phyloP scores from a whole-genome alignment of 1,140 invertebrate genomes.

The Atta texana region DNA sequence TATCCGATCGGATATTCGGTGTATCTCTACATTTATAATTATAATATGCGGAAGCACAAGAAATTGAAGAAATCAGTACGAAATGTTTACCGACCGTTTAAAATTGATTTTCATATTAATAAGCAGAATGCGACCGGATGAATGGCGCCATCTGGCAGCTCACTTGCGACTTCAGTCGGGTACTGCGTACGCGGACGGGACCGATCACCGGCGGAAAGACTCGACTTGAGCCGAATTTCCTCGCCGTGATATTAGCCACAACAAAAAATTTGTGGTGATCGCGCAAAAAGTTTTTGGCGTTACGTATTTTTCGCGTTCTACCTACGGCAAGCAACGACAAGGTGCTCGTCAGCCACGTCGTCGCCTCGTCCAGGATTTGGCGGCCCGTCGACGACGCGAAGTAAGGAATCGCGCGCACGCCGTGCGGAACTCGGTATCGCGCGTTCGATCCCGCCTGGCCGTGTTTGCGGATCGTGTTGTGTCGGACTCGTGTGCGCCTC shows the following conservation, averaged over 20 bases:
- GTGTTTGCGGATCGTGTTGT: slow-evolving; percentile 68
- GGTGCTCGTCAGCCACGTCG: slow-evolving; percentile 33
- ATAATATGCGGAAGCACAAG: neutral
- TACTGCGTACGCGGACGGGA: slow-evolving; percentile 5
- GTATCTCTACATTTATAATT: neutral
- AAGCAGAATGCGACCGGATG: neutral
- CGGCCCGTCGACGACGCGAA: slow-evolving; percentile 29
- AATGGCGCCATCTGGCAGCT: slow-evolving; percentile 46
- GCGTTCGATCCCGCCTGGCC: slow-evolving; percentile 50
- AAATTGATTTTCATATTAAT: neutral
- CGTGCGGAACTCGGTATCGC: slow-evolving; percentile 9
- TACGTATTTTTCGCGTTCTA: slow-evolving; percentile 70
- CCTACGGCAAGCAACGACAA: slow-evolving; percentile 45
- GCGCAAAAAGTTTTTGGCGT: slow-evolving; percentile 79
- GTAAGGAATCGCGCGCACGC: slow-evolving; percentile 57
- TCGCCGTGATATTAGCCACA: slow-evolving; percentile 83
- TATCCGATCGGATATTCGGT: too few relatives aligned
- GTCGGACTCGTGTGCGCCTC: slow-evolving; percentile 35
- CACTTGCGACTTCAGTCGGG: slow-evolving; percentile 32
- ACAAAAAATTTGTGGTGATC: slow-evolving; percentile 82
- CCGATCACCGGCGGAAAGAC: slow-evolving; percentile 64
- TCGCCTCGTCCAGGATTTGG: slow-evolving; percentile 47
- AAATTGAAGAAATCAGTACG: neutral
- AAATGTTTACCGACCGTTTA: neutral
- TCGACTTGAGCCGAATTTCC: slow-evolving; percentile 78